phyloP scores from a whole-genome alignment of 2,797 vertebrate species.

The Coluber constrictor region DNA sequence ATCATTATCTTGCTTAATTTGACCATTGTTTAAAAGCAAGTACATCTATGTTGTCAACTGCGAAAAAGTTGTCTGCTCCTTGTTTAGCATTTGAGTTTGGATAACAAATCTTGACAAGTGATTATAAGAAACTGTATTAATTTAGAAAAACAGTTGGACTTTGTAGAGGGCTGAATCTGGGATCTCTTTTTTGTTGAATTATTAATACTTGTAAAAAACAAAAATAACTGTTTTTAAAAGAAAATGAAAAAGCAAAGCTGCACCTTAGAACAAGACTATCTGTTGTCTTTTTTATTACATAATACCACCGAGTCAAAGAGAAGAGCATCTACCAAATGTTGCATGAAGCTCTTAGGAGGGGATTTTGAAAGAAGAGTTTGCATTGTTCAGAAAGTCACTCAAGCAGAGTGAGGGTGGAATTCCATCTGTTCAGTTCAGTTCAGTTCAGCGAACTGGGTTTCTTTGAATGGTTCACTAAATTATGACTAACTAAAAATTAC shows the following conservation, averaged over 20 bases:
- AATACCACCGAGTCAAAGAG: slow-evolving; percentile 28
- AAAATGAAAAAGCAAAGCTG: background rate
- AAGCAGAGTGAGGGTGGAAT: slow-evolving; percentile 67
- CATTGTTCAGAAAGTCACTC: slow-evolving; percentile 63
- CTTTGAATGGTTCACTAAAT: slow-evolving; percentile 74
- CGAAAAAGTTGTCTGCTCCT: background rate
- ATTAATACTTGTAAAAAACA: background rate
- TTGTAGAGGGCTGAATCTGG: background rate
- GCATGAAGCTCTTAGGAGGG: slow-evolving; percentile 47
- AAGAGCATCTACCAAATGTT: slow-evolving; percentile 48
- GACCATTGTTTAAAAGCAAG: background rate
- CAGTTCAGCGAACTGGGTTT: slow-evolving; percentile 74
- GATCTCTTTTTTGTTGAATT: slow-evolving; percentile 2
- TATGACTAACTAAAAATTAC: slow-evolving; percentile 77
- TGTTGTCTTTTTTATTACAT: slow-evolving; percentile 1
- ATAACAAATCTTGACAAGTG: background rate
- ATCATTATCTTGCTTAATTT: background rate
- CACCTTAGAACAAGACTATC: background rate
- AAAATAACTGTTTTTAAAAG: background rate
- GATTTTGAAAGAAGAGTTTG: slow-evolving; percentile 63
- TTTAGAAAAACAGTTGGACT: background rate
- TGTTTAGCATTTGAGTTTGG: background rate
- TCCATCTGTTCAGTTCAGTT: slow-evolving; percentile 75
- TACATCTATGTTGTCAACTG: background rate
- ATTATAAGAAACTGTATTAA: slow-evolving; percentile 13